These are phyloP conservation scores for Hemithea aestivaria DNA, from an alignment of 2,888 invertebrate genomes.

Conservation along the genomic window DNA sequence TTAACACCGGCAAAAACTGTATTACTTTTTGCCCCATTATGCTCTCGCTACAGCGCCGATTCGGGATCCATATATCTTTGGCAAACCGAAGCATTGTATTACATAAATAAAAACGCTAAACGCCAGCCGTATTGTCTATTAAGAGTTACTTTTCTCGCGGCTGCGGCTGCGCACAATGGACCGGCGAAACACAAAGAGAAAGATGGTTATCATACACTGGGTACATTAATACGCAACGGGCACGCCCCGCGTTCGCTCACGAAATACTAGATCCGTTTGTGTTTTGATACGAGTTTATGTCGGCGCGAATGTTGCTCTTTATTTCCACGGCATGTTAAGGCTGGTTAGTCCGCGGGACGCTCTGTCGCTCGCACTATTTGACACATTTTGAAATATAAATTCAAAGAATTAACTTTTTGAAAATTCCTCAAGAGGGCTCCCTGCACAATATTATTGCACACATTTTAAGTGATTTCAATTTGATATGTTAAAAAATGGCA, in stretches of 20 bases:
- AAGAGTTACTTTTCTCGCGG: conserved; percentile 74
- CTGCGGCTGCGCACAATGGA: conserved; percentile 61
- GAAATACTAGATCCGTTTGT: conserved; percentile 70
- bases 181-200: conserved; percentile 66
- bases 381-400: too few relatives aligned
- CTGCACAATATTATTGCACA: too few relatives aligned
- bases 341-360: too few relatives aligned
- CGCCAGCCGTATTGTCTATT: conserved; percentile 73
- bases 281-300: conserved; percentile 43
- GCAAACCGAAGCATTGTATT: conserved; percentile 62
- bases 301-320: conserved; percentile 40
- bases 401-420: too few relatives aligned
- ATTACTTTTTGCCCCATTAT: conserved; percentile 12
- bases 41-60: conserved; percentile 31
- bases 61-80: conserved; percentile 55
- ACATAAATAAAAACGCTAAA: conserved; percentile 75
- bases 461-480: too few relatives aligned
- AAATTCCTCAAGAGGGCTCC: too few relatives aligned
- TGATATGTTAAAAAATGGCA: too few relatives aligned
- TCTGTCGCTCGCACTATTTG: too few relatives aligned
- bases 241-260: conserved; percentile 73
- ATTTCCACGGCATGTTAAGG: conserved; percentile 53
- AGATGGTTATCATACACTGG: conserved; percentile 61
- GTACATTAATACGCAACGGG: conserved; percentile 70
- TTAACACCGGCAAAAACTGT: conserved; percentile 12